These are phyloP conservation scores for Phalacrocorax pelagicus DNA, from an alignment of 2,113 vertebrate species.

Conservation along the genomic window DNA sequence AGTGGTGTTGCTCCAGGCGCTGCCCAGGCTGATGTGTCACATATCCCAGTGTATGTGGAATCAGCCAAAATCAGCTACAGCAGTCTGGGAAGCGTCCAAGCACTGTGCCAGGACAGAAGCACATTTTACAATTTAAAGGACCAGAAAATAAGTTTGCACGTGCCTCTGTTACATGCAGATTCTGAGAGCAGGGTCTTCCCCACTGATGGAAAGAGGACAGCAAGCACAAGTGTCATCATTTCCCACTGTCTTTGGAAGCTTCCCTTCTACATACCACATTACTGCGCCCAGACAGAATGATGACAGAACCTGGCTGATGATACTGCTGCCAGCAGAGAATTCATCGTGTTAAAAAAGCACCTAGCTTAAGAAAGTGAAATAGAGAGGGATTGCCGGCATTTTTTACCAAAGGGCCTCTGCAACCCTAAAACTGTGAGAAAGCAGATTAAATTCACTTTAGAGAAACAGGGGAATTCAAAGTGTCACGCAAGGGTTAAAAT, in stretches of 20 bases:
- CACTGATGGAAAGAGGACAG: not conserved
- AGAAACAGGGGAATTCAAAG: not conserved
- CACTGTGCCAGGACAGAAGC: not conserved
- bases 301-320: not conserved
- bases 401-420: not conserved
- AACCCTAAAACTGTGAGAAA: not conserved
- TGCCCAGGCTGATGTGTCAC: not conserved
- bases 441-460: not conserved
- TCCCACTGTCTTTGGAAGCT: not conserved
- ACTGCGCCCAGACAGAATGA: not conserved
- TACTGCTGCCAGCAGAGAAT: not conserved
- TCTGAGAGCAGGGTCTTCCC: not conserved
- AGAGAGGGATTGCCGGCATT: not conserved
- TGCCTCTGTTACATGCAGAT: not conserved
- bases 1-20: not conserved
- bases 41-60: not conserved
- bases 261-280: not conserved
- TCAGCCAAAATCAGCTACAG: not conserved
- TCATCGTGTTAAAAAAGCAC: not conserved
- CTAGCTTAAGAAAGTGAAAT: not conserved
- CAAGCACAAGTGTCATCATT: not conserved
- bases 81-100: not conserved
- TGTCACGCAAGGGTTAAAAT: conserved; percentile 38
- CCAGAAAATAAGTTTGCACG: not conserved
- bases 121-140: not conserved